Percentiles rank a stretch among this genome's conserved stretches.
Conservation (phyloP, 2,113 vertebrate species). For the Corapipo altera region DNA sequence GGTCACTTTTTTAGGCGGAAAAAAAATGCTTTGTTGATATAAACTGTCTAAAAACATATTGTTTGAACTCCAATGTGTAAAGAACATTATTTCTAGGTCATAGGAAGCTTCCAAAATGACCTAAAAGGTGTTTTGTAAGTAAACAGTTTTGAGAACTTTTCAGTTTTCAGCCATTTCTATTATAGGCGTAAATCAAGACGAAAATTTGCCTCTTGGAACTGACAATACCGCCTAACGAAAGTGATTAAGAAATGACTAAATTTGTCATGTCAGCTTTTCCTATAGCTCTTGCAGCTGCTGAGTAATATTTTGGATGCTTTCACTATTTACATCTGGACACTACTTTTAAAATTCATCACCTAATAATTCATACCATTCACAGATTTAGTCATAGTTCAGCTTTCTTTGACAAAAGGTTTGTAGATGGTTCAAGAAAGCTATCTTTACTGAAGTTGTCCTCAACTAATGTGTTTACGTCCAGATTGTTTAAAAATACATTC, state of each 20-base stretch:
- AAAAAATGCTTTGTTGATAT: slow-evolving; percentile 50
- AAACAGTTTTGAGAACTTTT: slow-evolving; percentile 65
- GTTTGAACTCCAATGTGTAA: background rate
- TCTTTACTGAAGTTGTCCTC: slow-evolving; percentile 35
- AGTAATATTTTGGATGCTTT: slow-evolving; percentile 75
- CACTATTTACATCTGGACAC: slow-evolving; percentile 76
- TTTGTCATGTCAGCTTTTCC: slow-evolving; percentile 76
- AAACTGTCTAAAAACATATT: slow-evolving; percentile 14
- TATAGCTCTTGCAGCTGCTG: slow-evolving; percentile 75
- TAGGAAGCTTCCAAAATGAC: slow-evolving; percentile 49
- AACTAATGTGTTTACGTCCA: background rate
- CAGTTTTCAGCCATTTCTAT: slow-evolving; percentile 70
- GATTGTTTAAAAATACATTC: slow-evolving; percentile 28
- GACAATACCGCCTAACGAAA: slow-evolving; percentile 74
- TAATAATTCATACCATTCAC: slow-evolving; percentile 71
- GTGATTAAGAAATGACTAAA: slow-evolving; percentile 76
- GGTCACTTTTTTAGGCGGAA: background rate
- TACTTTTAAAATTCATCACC: slow-evolving; percentile 75
- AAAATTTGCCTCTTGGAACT: slow-evolving; percentile 73
- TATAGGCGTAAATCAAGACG: slow-evolving; percentile 67
- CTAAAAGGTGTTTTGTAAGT: slow-evolving; percentile 70
- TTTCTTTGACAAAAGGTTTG: slow-evolving; percentile 63
- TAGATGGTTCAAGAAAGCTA: slow-evolving; percentile 17
- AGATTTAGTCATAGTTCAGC: slow-evolving; percentile 65
- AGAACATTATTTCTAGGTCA: slow-evolving; percentile 7